Evolutionary conservation across 2,797 vertebrate genomes (phyloP).

Genomic region (Pangasius krempfi): DNA sequence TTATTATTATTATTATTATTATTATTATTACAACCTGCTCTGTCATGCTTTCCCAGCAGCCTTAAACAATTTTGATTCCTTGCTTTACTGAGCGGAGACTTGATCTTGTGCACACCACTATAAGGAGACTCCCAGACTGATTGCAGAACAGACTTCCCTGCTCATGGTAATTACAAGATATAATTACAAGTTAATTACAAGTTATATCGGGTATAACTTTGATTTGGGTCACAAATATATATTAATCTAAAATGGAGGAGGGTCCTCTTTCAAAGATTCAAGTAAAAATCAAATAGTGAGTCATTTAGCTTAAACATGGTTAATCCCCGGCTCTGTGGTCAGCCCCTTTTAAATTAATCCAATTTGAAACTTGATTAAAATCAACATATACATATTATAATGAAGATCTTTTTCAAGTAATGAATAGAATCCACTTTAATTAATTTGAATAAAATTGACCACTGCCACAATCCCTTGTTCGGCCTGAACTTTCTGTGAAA

Average conservation of each 20-base stretch:
- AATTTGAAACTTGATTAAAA: conserved; percentile 14
- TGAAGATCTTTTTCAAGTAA: neutral
- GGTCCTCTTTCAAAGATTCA: neutral
- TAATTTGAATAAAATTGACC: conserved; percentile 16
- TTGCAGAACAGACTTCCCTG: neutral
- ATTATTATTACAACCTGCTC: neutral
- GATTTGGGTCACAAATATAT: neutral
- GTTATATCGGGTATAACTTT: neutral
- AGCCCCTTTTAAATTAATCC: conserved; percentile 3
- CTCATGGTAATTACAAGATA: neutral
- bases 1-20: neutral
- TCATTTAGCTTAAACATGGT: conserved; percentile 7
- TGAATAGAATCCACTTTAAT: conserved; percentile 13
- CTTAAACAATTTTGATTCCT: conserved; percentile 11
- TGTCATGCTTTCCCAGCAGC: neutral
- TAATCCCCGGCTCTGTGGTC: neutral
- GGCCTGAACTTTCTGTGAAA: neutral
- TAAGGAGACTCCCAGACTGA: neutral
- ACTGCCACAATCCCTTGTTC: neutral
- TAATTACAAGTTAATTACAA: neutral
- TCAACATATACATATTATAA: neutral
- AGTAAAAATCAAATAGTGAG: neutral
- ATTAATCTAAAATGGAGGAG: neutral
- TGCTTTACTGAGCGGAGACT: conserved; percentile 5
- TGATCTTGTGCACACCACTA: conserved; percentile 1